Conservation (phyloP, 2,797 vertebrate genomes). For the Sebastes nivosus region DNA sequence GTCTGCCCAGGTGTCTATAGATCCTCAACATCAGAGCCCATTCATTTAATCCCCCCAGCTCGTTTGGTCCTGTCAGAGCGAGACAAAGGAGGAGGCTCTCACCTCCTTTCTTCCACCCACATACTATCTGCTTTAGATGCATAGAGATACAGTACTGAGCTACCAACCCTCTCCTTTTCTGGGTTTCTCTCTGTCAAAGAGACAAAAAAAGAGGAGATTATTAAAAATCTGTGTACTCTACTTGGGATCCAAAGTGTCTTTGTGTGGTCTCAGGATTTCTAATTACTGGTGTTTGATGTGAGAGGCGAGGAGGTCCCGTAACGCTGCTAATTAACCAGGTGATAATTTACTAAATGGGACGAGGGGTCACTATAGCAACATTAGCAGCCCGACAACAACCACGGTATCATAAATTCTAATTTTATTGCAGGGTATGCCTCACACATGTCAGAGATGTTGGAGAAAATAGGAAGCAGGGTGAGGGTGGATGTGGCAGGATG, state of each 20-base stretch:
- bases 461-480: constrained; percentile 5
- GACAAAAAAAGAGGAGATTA: constrained; percentile 20
- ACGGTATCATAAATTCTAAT: constrained; percentile 11
- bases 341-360: constrained; percentile 43
- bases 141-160: constrained; percentile 35
- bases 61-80: constrained; percentile 55
- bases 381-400: constrained; percentile 29
- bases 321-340: constrained; percentile 52
- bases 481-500: constrained; percentile 6
- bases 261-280: constrained; percentile 27
- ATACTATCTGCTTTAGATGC: constrained; percentile 53
- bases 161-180: constrained; percentile 6
- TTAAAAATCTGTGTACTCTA: constrained; percentile 25
- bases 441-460: constrained; percentile 14
- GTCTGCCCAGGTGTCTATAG: constrained; percentile 59
- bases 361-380: constrained; percentile 31
- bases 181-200: constrained; percentile 22
- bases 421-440: constrained; percentile 6
- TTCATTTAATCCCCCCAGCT: constrained; percentile 61
- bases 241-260: background rate
- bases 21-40: constrained; percentile 48
- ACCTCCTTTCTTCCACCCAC: constrained; percentile 52
- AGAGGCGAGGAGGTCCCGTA: constrained; percentile 30
- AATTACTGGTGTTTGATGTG: constrained; percentile 38
- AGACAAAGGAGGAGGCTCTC: constrained; percentile 59